A percentile compares a stretch with the other conserved stretches of the same genome.
These are phyloP conservation scores for Platalea minor DNA, from an alignment of 2,797 vertebrate species.

Conservation along the genomic window DNA sequence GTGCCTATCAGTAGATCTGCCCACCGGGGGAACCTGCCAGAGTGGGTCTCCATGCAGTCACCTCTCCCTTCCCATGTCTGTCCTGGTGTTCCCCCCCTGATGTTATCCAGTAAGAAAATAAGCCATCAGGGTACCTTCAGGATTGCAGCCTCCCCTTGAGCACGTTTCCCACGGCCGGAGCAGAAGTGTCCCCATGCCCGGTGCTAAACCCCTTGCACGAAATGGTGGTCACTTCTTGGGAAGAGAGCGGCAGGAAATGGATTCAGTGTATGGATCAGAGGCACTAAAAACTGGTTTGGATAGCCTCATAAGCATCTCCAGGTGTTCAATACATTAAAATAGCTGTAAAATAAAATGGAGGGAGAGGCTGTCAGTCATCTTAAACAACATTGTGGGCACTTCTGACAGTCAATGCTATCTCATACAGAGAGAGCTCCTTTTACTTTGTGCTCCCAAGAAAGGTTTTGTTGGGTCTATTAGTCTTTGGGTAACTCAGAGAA, in stretches of 20 bases:
- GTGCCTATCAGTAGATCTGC: not conserved
- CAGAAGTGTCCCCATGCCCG: not conserved
- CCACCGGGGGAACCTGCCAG: not conserved
- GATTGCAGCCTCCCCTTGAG: not conserved
- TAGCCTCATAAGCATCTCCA: constrained; percentile 29
- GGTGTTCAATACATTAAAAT: not conserved
- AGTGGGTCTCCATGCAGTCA: not conserved
- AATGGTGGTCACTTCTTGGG: not conserved
- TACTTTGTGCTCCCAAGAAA: constrained; percentile 33
- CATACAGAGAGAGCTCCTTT: constrained; percentile 11
- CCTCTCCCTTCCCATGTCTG: not conserved
- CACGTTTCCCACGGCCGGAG: rapidly evolving
- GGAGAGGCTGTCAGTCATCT: constrained; percentile 34
- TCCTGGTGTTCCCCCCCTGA: not conserved
- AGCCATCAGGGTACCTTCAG: not conserved
- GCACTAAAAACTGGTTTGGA: not conserved
- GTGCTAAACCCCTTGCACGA: not conserved
- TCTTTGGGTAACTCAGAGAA: constrained; percentile 33
- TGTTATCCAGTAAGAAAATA: not conserved
- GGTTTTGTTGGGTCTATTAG: constrained; percentile 42
- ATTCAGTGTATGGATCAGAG: not conserved
- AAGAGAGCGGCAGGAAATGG: not conserved
- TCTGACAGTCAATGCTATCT: constrained; percentile 1
- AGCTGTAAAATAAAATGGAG: constrained; percentile 35
- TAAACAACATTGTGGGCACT: constrained; percentile 10